Base-by-base conservation (phyloP, 2,797 vertebrate genomes). In the Hydrolagus colliei region DNA sequence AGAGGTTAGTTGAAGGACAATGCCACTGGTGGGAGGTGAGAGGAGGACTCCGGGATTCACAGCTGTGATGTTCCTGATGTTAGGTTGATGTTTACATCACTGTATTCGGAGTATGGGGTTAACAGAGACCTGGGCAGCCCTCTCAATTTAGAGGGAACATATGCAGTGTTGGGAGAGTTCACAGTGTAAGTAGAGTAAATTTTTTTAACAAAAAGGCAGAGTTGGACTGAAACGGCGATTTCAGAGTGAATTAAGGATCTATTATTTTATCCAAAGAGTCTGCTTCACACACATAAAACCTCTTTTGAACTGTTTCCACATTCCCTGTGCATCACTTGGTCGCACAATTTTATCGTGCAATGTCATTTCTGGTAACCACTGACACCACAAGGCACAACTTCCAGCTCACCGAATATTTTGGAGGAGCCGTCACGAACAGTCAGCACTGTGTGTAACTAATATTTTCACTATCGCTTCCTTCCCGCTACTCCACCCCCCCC, bases 381-480 rank as follows among this genome's bases (percentile, higher is more conserved):
- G 14, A 71, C 4, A 10, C 65, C 79, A 71, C 65, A 84, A 84
- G 67, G 78, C 32, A 68, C 79, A 84, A 11, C 65, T 84, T 84
- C 68, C 18, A 84, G 71, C 35, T 68, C 71, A 52, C 32, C 71
- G 16, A 35, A 82, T 18, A 52, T 67, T 84, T 84, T 18, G 9
- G n/a, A 71, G 18, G 20, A 35, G n/a, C 79, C 32, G 52, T n/a
- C 9, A 27, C 32, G 41, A 68, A 71, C 41, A 84, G 41, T 52
- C 32, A 68, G 79, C 41, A 6, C 52, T 9, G 9, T 8, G 68
- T 18, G 18, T 41, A 68, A 1, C 32, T n/a, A 84, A 63, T 20
- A 71, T 52, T 22, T 10, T 16, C 41, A 52, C 41, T 52, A 3
- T 52, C 41, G 27, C 27, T 27, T 27, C 27, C 27, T 27, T 27